Conservation (phyloP, 2,888 invertebrate species). For the Meteorus cinctellus region DNA sequence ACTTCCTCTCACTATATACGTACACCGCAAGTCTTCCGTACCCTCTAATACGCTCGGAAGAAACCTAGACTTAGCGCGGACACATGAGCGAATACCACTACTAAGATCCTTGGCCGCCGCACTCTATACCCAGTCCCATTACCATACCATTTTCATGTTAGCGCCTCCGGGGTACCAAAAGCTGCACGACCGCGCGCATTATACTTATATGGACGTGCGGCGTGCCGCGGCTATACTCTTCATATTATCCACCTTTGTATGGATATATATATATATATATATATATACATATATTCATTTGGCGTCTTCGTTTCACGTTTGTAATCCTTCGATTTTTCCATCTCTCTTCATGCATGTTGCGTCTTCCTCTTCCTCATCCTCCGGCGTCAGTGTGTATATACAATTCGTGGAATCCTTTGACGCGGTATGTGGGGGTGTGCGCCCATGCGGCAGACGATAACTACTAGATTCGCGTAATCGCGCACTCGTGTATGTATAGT, state of each 20-base stretch:
- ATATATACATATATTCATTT: not conserved
- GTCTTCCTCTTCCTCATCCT: constrained; percentile 33
- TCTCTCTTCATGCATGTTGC: not conserved
- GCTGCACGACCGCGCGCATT: constrained; percentile 67
- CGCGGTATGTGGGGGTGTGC: constrained; percentile 32
- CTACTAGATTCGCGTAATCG: constrained; percentile 23
- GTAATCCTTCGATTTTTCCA: too few species aligned
- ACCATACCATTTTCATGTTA: constrained; percentile 71
- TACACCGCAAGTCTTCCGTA: not conserved
- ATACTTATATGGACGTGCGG: constrained; percentile 56
- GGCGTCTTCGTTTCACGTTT: not conserved
- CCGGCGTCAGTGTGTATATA: constrained; percentile 20
- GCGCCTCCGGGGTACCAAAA: constrained; percentile 68
- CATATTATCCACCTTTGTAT: constrained; percentile 6
- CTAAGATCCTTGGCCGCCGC: not conserved
- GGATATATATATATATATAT: not conserved
- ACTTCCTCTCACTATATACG: constrained; percentile 32
- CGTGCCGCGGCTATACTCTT: constrained; percentile 28
- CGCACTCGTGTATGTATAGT: not conserved
- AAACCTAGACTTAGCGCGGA: constrained; percentile 60
- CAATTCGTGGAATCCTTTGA: not conserved
- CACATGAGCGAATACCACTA: constrained; percentile 27
- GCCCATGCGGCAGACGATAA: not conserved
- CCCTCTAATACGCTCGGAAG: constrained; percentile 49
- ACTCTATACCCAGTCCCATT: constrained; percentile 56